Base-by-base conservation (phyloP, 2,113 vertebrate genomes). In the Oriolus oriolus region DNA sequence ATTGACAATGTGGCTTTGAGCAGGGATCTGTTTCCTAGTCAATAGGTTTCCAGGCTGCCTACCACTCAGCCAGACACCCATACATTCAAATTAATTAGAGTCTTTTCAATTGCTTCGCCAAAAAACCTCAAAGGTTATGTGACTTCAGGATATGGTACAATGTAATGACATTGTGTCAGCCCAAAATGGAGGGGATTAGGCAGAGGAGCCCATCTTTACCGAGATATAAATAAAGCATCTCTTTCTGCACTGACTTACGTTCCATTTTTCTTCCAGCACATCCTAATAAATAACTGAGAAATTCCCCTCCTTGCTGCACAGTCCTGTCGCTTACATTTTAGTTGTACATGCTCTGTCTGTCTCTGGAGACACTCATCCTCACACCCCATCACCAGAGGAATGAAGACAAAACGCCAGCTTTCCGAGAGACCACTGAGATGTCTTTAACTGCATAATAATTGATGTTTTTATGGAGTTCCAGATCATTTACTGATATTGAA, bases 401-500 rank as follows among this genome's bases (percentile, higher is more conserved):
- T 24, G 37, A 80, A 61, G 37, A 87, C 13, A 74, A 77, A 94
- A 71, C 2, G 3, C 15, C 44, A 80, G 7, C 54, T 92, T 88
- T 73, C 70, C 75, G 10, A 84, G 88, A 52, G 44, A 91, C 45
- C 16, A 54, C 64, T 49, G 65, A 79, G 79, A 69, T 50, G 60
- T 61, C 61, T 90, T 91, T 73, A 90, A 78, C 83, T 56, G 65
- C 45, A 60, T 59, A 83, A 88, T 90, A 92, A 92, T 65, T 96
- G 89, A 87, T 96, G 75, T 50, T 81, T 96, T 95, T 89, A 84
- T 79, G 33, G 57, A 87, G 60, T 92, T 96, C 65, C 52, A 95
- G 84, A 89, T 87, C 79, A 94, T 94, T 96, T 95, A 52, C 60
- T 94, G 63, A 71, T 81, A 82, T 74, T 91, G 53, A 83, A 89